Evolutionary conservation across 2,113 vertebrate species (phyloP), one percentile per base, ranked within the genome.

Genomic region (Climacteris rufus): DNA sequence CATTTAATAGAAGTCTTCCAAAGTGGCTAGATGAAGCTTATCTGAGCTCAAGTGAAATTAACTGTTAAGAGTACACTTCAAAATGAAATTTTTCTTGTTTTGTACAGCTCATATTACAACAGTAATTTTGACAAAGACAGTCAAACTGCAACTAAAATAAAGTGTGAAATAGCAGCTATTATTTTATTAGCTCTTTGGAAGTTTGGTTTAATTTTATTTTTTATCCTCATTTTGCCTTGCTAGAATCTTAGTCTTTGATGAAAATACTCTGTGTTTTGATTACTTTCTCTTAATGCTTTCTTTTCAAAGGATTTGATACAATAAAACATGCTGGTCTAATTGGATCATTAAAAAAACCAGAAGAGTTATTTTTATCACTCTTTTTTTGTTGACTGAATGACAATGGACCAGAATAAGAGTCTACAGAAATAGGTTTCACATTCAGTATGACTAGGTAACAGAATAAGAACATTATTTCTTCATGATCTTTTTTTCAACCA

Each of bases 1-100:
- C 97, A 98, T 98, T 98, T 98, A 97, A 80, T 91, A 93, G 85
- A 87, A 92, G 56, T 94, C 93, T 95, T 96, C 45, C 90, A 89
- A 97, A 97, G 96, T 97, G 88, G 61, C 35, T 94, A 86, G 40
- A 65, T 96, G 93, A 88, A 95, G 78, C 91, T 95, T 96, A 93
- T 94, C 69, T 69, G 69, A 97, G 81, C 90, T 95, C 89, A 95
- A 96, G 89, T 87, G 37, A 96, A 97, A 95, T 85, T 95, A 96
- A 96, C 75, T 15, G 47, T 95, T 97, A 87, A 88, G 72, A 81
- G 89, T 92, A 88, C n/a, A 79, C 90, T 96, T 93, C 85, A 96
- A 40, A 93, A 88, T 87, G 10, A 77, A 91, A 81, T 57, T 14
- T 11, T 93, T 39, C 68, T 89, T 90, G 59, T 93, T 96, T 90